Evolutionary conservation across 2,888 invertebrate species (phyloP).

Genomic region (Macrostomum cliftonense): DNA sequence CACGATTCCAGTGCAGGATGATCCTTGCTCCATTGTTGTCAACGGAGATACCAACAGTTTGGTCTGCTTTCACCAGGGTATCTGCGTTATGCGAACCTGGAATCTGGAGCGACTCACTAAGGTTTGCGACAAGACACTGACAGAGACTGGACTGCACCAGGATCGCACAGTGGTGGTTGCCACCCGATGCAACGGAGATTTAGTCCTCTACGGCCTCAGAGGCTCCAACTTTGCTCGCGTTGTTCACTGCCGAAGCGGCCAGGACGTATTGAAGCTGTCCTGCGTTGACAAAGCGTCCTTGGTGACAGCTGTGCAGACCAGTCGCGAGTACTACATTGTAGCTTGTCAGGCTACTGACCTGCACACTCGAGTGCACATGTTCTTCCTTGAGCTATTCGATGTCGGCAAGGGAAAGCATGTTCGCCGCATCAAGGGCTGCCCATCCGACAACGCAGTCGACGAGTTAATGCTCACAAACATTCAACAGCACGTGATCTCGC

Average conservation of each 20-base stretch:
- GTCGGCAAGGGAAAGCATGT: conserved; percentile 21
- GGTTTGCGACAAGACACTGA: conserved; percentile 22
- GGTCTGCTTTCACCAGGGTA: conserved; percentile 20
- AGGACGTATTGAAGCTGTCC: no score
- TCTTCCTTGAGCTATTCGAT: conserved; percentile 30
- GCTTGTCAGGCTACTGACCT: conserved; percentile 12
- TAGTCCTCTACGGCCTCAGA: no score
- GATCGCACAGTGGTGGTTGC: no score
- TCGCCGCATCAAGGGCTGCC: conserved; percentile 26
- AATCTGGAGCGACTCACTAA: conserved; percentile 14
- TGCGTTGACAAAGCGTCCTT: no score
- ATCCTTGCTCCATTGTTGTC: conserved; percentile 24
- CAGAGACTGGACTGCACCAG: no score
- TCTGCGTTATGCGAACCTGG: conserved; percentile 28
- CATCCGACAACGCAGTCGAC: conserved; percentile 19
- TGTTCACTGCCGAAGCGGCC: no score
- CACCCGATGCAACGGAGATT: no score
- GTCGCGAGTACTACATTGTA: conserved; percentile 13
- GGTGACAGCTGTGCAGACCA: conserved; percentile 10
- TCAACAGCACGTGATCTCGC: conserved; percentile 27
- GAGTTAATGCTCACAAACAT: conserved; percentile 23
- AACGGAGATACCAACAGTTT: no score
- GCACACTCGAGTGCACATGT: conserved; percentile 18
- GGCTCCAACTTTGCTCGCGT: no score
- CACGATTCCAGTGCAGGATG: conserved; percentile 12